These are phyloP conservation scores for Sesia apiformis DNA, from an alignment of 2,888 invertebrate genomes.

Conservation along the genomic window DNA sequence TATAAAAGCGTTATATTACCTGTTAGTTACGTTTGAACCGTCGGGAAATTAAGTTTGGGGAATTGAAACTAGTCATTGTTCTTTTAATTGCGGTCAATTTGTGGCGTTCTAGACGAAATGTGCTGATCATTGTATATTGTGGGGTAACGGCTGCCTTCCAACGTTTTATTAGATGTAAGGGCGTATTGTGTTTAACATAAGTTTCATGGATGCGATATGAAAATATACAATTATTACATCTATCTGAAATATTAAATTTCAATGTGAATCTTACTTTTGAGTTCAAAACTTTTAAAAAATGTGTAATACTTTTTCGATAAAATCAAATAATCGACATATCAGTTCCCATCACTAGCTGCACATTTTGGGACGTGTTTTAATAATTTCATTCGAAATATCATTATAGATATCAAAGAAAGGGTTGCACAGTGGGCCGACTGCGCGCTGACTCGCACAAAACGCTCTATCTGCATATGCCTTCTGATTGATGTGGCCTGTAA, in stretches of 20 bases:
- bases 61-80: constrained; percentile 73
- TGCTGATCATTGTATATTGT: constrained; percentile 58
- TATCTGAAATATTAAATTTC: too few relatives aligned
- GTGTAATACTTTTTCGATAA: not conserved
- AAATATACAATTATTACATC: too few relatives aligned
- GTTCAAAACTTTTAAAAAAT: too few relatives aligned
- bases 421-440: constrained; percentile 64
- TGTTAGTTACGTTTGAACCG: constrained; percentile 55
- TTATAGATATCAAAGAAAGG: constrained; percentile 67
- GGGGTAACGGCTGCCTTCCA: constrained; percentile 13
- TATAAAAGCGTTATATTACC: constrained; percentile 48
- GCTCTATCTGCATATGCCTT: constrained; percentile 67
- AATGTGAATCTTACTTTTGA: too few relatives aligned
- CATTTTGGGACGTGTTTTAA: constrained; percentile 41
- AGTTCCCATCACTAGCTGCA: constrained; percentile 28
- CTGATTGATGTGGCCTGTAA: constrained; percentile 75
- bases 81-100: constrained; percentile 72
- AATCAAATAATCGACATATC: not conserved
- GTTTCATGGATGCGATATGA: too few relatives aligned
- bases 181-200: not conserved
- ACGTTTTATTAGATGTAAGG: constrained; percentile 13
- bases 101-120: constrained; percentile 66
- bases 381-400: constrained; percentile 65
- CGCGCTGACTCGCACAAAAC: constrained; percentile 71
- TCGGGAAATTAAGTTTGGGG: constrained; percentile 72